Base-by-base conservation (phyloP, 2,797 vertebrate genomes). In the Pangasius mekongensis region DNA sequence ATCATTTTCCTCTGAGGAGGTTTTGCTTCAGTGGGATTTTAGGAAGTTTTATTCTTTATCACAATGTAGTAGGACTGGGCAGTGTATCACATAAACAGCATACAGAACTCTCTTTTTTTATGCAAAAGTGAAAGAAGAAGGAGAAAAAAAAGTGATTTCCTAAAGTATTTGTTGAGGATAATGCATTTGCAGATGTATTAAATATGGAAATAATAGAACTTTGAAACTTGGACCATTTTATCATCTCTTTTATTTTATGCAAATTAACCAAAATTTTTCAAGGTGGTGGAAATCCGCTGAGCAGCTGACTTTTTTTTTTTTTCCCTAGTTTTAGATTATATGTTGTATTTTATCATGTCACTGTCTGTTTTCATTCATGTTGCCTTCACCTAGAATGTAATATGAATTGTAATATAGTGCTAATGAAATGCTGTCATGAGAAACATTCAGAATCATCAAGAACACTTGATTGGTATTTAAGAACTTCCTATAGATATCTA, bases 211-310 rank as follows among this genome's bases (percentile, higher is more conserved):
- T 27, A 54, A 36, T 13, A 74, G 47, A 76, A 18, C 47, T 52
- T 77, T 24, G 73, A 52, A 87, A 82, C 7, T 39, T 56, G 56
- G 84, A 64, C 56, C 78, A 39, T 60, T 78, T 84, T 71, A 47
- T n/a, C 0, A 36, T 54, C 54, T 60, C 20, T 9, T 78, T 78
- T 60, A 54, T 83, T 86, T 89, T 77, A 76, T 83, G 49, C 88
- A 89, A 87, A 84, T 78, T 49, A 84, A 84, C 87, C 84, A 89
- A 89, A 82, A 13, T 14, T 7, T 78, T 2, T 54, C 52, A 52
- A 22, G 77, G 27, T 52, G 66, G 74, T 39, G 76, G 30, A 88
- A 86, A 56, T 36, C 60, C 84, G 7, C 47, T 86, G 84, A 86
- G 88, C 88, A 86, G 88, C 84, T 86, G 39, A 62, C 33, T 78